phyloP scores from a whole-genome alignment of 2,113 vertebrate genomes.

The Gymnobelideus leadbeateri region DNA sequence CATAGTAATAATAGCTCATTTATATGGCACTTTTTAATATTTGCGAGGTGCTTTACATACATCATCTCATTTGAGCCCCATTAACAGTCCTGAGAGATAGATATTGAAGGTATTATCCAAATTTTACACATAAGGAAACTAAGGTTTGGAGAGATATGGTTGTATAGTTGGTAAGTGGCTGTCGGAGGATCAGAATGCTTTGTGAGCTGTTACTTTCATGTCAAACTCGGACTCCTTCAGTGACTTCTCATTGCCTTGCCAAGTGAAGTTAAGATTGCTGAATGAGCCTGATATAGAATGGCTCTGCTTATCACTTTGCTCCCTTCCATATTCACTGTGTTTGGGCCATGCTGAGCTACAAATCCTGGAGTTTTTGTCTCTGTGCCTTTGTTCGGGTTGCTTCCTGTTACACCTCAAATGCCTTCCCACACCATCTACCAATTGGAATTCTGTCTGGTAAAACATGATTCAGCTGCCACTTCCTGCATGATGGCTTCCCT shows the following conservation, averaged over 20 bases:
- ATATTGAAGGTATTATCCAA: not conserved
- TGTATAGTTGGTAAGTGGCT: not conserved
- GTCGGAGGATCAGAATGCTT: not conserved
- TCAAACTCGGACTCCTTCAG: no score
- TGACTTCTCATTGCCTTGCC: no score
- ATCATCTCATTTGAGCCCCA: not conserved
- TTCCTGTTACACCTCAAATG: no score
- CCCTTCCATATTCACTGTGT: not conserved
- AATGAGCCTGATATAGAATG: no score
- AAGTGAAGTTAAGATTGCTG: no score
- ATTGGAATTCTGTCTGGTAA: no score
- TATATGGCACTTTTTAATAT: no score
- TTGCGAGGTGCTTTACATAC: not conserved
- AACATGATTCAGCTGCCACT: no score
- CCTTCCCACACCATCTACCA: no score
- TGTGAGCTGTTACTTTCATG: not conserved
- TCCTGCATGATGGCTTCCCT: no score
- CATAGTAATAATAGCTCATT: not conserved
- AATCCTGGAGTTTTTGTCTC: not conserved
- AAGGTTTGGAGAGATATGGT: not conserved
- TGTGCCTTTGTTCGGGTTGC: no score
- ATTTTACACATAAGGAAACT: not conserved
- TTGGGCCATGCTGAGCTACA: not conserved
- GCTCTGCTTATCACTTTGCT: not conserved
- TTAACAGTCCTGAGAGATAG: not conserved